Evolutionary conservation across 2,797 vertebrate species (phyloP).

Genomic region (Malurus splendens): DNA sequence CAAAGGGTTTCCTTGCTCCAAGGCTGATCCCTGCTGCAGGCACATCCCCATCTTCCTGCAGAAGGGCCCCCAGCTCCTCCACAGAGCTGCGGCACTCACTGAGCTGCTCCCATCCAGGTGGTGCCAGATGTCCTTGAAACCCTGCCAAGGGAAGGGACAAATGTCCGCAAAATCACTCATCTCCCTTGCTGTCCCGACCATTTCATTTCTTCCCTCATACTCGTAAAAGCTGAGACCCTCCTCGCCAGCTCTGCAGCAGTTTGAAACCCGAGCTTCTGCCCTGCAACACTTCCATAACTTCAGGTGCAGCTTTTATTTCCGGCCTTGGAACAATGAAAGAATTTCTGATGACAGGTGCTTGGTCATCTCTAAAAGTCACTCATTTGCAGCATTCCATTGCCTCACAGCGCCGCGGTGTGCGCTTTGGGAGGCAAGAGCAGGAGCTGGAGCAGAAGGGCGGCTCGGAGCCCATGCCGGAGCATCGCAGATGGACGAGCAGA

Average conservation of each 20-base stretch:
- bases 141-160: not conserved
- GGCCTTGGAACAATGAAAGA: not conserved
- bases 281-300: not conserved
- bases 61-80: not conserved
- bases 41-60: not conserved
- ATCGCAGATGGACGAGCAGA: conserved; percentile 14
- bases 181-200: not conserved
- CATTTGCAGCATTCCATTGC: not conserved
- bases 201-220: not conserved
- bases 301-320: not conserved
- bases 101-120: not conserved
- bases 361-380: not conserved
- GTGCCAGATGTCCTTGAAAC: not conserved
- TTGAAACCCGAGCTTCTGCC: not conserved
- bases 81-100: rapidly evolving
- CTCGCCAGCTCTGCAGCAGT: not conserved
- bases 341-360: not conserved
- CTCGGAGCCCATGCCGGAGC: not conserved
- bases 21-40: not conserved
- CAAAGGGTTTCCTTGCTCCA: not conserved
- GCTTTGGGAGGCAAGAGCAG: not conserved
- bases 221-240: not conserved
- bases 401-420: not conserved
- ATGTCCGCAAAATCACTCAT: not conserved
- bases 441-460: not conserved